These are phyloP conservation scores for Cyanistes caeruleus DNA, from an alignment of 2,113 vertebrate genomes.

Conservation along the genomic window DNA sequence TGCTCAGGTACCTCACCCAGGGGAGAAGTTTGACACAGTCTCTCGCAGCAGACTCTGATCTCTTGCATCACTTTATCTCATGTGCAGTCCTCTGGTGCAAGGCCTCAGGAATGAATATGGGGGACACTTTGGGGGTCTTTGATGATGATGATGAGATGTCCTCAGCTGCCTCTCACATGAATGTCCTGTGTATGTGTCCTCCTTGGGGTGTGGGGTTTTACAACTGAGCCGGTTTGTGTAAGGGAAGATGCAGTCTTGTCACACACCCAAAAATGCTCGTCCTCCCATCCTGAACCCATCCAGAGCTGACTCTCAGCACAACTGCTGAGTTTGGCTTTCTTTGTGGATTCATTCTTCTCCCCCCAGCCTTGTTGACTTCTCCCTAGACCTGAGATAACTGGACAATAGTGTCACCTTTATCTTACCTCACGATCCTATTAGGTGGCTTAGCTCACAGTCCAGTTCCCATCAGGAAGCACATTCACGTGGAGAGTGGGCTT, in stretches of 20 bases:
- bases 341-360: background rate
- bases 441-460: background rate
- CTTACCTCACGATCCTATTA: background rate
- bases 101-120: too few relatives aligned
- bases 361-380: background rate
- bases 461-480: background rate
- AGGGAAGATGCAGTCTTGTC: background rate
- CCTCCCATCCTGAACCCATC: background rate
- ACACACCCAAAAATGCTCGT: background rate
- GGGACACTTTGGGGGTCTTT: background rate
- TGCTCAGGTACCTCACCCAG: background rate
- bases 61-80: background rate
- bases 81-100: fast-evolving
- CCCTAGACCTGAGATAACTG: background rate
- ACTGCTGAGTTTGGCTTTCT: background rate
- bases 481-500: background rate
- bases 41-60: too few relatives aligned
- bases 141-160: background rate
- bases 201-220: background rate
- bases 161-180: background rate
- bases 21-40: too few relatives aligned
- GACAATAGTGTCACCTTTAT: background rate
- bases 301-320: background rate
- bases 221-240: background rate
- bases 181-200: background rate